Conservation (phyloP, 2,113 vertebrate genomes). For the Neolamprologus tretocephalus region DNA sequence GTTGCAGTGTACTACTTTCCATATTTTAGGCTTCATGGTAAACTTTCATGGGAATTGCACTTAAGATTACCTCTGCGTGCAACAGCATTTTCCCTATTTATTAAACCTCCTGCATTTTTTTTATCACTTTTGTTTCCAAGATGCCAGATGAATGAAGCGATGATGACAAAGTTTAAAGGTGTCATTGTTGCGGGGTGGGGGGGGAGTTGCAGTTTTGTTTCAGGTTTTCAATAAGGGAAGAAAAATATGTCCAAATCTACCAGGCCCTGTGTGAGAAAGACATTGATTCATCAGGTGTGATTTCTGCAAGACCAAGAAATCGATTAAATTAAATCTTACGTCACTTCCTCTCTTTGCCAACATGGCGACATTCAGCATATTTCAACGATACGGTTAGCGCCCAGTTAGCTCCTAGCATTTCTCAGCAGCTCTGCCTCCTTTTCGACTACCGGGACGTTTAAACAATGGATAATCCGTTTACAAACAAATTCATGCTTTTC, state of each 20-base stretch:
- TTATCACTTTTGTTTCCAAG: not conserved
- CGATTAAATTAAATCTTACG: accelerated
- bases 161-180: not conserved
- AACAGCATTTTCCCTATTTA: not conserved
- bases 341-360: too few relatives aligned
- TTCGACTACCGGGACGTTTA: too few relatives aligned
- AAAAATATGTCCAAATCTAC: not conserved
- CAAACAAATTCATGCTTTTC: too few relatives aligned
- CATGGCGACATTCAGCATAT: too few relatives aligned
- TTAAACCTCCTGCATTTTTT: not conserved
- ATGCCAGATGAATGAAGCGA: not conserved
- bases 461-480: too few relatives aligned
- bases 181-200: not conserved
- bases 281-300: not conserved
- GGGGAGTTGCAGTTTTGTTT: not conserved
- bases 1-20: not conserved
- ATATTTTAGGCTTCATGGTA: not conserved
- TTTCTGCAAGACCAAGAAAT: not conserved
- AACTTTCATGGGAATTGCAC: not conserved
- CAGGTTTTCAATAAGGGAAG: not conserved
- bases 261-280: not conserved
- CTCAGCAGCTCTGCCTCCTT: too few relatives aligned
- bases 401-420: too few relatives aligned
- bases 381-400: accelerated
- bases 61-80: not conserved